phyloP scores from a whole-genome alignment of 2,113 vertebrate species.

The Calidris pugnax region DNA sequence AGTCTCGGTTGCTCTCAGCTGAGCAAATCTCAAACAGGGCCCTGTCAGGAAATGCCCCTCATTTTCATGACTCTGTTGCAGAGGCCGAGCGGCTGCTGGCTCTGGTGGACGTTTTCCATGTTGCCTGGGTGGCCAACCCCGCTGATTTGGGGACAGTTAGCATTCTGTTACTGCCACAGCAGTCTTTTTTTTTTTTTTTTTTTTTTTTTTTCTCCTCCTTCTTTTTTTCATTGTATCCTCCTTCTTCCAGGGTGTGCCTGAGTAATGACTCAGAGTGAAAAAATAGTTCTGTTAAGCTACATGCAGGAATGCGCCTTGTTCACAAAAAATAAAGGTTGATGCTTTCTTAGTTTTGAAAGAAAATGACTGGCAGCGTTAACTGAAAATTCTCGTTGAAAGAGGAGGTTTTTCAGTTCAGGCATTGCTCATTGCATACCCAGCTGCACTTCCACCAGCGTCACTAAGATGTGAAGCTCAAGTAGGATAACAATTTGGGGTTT shows the following conservation, averaged over 20 bases:
- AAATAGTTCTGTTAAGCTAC: neutral
- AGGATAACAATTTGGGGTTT: neutral
- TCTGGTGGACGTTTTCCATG: neutral
- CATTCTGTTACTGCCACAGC: neutral
- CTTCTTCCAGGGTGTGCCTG: constrained; percentile 36
- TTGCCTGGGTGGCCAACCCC: constrained; percentile 12
- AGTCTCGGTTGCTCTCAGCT: neutral
- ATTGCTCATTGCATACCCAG: neutral
- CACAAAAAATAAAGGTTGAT: neutral
- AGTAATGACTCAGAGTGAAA: constrained; percentile 40
- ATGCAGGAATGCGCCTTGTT: neutral
- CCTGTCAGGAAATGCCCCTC: neutral
- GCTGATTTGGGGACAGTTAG: neutral
- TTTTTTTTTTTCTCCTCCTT: too few relatives aligned
- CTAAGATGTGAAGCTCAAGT: neutral
- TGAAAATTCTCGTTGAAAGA: neutral
- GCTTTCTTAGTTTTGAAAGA: neutral
- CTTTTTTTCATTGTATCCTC: neutral
- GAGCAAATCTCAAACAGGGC: neutral
- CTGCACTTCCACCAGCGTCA: neutral
- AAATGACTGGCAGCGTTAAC: neutral
- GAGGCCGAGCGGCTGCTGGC: neutral
- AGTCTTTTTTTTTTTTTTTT: neutral
- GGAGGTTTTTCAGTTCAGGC: neutral
- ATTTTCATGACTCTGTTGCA: neutral